Evolutionary conservation across 30 jellyfish, hydroid and myxozoan genomes (phyloP).

Genomic region (Turritopsis dohrnii): DNA sequence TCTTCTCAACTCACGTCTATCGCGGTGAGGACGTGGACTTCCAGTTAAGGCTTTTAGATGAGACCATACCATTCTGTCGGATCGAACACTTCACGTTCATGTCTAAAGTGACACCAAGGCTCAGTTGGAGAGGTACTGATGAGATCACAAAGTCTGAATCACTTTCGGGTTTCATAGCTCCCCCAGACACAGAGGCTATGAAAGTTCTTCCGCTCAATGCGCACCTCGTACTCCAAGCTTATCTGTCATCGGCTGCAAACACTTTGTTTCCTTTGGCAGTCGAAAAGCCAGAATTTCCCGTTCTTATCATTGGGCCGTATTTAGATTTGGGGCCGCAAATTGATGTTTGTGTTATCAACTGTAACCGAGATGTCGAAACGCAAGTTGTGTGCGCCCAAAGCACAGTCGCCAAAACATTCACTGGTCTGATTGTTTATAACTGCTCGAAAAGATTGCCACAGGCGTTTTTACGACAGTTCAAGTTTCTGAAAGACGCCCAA

Average conservation of each 20-base stretch:
- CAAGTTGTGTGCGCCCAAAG: background rate
- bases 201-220: slow-evolving; percentile 48
- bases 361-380: slow-evolving; percentile 29
- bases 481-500: slow-evolving; percentile 55
- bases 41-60: slow-evolving; percentile 61
- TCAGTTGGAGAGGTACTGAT: slow-evolving; percentile 1
- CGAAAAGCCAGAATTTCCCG: slow-evolving; percentile 60
- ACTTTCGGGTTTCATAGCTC: slow-evolving; percentile 55
- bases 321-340: slow-evolving; percentile 61
- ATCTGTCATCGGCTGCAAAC: slow-evolving; percentile 41
- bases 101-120: slow-evolving; percentile 54
- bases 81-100: slow-evolving; percentile 78
- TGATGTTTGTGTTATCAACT: slow-evolving; percentile 52
- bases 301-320: slow-evolving; percentile 75
- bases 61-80: slow-evolving; percentile 56
- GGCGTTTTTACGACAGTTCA: slow-evolving; percentile 51
- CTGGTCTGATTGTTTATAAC: slow-evolving; percentile 64
- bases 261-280: slow-evolving; percentile 66
- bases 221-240: slow-evolving; percentile 71
- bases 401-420: slow-evolving; percentile 36
- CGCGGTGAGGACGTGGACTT: slow-evolving; percentile 77
- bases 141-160: background rate
- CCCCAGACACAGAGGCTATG: slow-evolving; percentile 70
- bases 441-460: slow-evolving; percentile 46
- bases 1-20: slow-evolving; percentile 40